A percentile compares a stretch with the other conserved stretches of the same genome.
phyloP scores from a whole-genome alignment of 2,797 vertebrate species.

The Ispidina picta region DNA sequence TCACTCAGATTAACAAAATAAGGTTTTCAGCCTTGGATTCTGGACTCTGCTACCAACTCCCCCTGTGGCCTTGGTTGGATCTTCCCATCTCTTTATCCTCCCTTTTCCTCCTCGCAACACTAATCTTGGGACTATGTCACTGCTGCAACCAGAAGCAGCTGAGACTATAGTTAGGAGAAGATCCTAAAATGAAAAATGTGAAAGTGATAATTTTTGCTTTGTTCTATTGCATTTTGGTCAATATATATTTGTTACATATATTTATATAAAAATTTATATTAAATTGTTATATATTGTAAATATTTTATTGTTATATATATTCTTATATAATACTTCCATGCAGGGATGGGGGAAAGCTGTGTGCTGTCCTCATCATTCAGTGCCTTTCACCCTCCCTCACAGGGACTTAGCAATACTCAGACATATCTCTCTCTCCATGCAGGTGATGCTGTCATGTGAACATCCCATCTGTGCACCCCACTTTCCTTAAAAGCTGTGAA shows the following conservation, averaged over 20 bases:
- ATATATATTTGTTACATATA: too few relatives aligned
- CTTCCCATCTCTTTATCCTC: not conserved
- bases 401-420: not conserved
- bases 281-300: too few relatives aligned
- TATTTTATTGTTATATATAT: too few relatives aligned
- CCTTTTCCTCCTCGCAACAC: not conserved
- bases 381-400: not conserved
- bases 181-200: fast-evolving
- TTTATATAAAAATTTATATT: too few relatives aligned
- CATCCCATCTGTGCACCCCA: fast-evolving
- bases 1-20: not conserved
- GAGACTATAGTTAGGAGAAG: not conserved
- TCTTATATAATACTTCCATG: not conserved
- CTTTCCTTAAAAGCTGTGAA: not conserved
- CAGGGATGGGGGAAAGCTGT: not conserved
- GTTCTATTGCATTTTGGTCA: not conserved
- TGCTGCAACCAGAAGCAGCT: not conserved
- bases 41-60: not conserved
- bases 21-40: not conserved
- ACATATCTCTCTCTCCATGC: not conserved
- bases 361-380: not conserved
- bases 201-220: not conserved
- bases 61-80: not conserved
- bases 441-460: fast-evolving
- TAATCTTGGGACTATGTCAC: fast-evolving